A percentile compares a stretch with the other conserved stretches of the same genome.
Evolutionary conservation across 92 coral and sea anemone species (phyloP).

Genomic region (Palythoa heliodiscus): DNA sequence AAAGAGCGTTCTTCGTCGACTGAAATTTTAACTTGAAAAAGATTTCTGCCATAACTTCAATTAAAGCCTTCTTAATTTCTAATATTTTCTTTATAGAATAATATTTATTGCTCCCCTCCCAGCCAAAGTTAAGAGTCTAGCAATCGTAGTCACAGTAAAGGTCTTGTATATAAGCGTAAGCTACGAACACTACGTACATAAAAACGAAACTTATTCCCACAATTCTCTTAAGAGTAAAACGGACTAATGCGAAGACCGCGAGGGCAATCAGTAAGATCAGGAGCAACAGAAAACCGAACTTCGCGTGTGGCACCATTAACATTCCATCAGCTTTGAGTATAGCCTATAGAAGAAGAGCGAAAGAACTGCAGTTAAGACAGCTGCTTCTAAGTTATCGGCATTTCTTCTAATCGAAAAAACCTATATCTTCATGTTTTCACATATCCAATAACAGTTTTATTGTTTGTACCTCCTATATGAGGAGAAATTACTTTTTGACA

Average conservation of each 20-base stretch:
- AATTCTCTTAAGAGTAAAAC: slow-evolving; percentile 73
- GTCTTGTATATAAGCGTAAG: slow-evolving; percentile 94
- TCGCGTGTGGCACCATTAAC: slow-evolving; percentile 87
- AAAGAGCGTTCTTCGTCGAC: background rate
- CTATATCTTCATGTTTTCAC: no score
- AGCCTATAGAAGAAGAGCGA: slow-evolving; percentile 57
- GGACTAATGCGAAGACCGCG: slow-evolving; percentile 65
- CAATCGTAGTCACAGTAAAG: slow-evolving; percentile 79
- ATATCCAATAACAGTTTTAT: no score
- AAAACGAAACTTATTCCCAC: slow-evolving; percentile 79
- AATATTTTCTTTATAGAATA: background rate
- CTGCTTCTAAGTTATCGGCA: background rate
- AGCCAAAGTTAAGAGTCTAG: slow-evolving; percentile 18
- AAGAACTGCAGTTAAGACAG: background rate
- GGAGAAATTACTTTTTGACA: no score
- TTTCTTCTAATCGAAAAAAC: background rate
- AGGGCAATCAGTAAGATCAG: slow-evolving; percentile 76
- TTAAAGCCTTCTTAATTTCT: background rate
- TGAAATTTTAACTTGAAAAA: slow-evolving; percentile 5
- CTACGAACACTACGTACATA: slow-evolving; percentile 84
- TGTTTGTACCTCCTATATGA: no score
- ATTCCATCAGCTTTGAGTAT: slow-evolving; percentile 66
- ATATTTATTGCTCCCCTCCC: slow-evolving; percentile 10
- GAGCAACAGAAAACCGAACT: slow-evolving; percentile 92
- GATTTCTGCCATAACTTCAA: background rate